These are phyloP conservation scores for Dreissena rostriformis DNA, from an alignment of 1,140 invertebrate genomes.

Conservation along the genomic window DNA sequence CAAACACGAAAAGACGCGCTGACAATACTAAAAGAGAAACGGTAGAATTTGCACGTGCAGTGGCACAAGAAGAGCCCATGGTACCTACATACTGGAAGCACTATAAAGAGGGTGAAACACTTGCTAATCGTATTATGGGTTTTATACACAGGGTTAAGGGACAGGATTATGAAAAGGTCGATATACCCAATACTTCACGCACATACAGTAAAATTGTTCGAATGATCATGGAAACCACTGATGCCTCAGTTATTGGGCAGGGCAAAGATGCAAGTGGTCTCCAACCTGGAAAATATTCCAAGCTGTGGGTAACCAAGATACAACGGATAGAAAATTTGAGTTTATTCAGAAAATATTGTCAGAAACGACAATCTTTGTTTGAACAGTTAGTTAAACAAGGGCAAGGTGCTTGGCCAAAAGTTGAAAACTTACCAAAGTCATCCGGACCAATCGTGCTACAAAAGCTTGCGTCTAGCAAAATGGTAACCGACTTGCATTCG, in stretches of 20 bases:
- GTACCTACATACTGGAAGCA: conserved; percentile 31
- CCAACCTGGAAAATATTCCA: background rate
- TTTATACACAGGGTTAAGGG: background rate
- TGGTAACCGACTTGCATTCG: conserved; percentile 27
- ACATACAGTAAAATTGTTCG: background rate
- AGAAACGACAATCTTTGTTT: conserved; percentile 18
- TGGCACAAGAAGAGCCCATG: conserved; percentile 1
- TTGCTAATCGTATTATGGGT: background rate
- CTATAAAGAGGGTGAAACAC: background rate
- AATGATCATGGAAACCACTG: background rate
- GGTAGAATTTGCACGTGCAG: background rate
- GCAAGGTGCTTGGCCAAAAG: background rate
- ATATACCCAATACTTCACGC: background rate
- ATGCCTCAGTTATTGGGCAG: background rate
- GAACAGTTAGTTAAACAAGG: background rate
- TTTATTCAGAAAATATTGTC: conserved; percentile 23
- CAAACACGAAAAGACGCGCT: background rate
- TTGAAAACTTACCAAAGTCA: conserved; percentile 9
- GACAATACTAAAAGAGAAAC: conserved; percentile 16
- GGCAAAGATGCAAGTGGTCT: conserved; percentile 35
- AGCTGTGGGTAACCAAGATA: conserved; percentile 16
- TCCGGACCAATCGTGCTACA: background rate
- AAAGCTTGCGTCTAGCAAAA: background rate
- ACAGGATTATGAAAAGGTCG: background rate
- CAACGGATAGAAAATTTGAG: conserved; percentile 45